Conservation (phyloP, 2,113 vertebrate genomes). For the Lutjanus erythropterus region DNA sequence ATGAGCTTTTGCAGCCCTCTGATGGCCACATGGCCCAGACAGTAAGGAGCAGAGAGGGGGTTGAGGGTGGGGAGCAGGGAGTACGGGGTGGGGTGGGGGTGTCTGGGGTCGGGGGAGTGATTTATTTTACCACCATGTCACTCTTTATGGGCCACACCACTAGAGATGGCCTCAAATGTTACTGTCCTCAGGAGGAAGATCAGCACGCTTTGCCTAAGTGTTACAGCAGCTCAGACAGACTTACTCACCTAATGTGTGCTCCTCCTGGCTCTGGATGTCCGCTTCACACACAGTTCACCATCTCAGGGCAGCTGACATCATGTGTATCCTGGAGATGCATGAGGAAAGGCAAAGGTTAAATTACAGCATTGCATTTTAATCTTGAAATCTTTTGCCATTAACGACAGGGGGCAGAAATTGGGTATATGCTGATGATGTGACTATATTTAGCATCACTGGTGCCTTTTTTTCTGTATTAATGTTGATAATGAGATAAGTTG, state of each 20-base stretch:
- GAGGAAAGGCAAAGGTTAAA: slow-evolving; percentile 33
- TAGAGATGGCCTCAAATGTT: slow-evolving; percentile 79
- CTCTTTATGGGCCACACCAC: slow-evolving; percentile 79
- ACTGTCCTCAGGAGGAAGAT: slow-evolving; percentile 82
- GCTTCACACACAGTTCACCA: slow-evolving; percentile 32
- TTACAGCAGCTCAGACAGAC: slow-evolving; percentile 60
- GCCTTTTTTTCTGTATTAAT: slow-evolving; percentile 9
- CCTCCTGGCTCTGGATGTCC: slow-evolving; percentile 31
- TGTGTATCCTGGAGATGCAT: neutral
- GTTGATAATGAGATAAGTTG: neutral
- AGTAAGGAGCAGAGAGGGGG: slow-evolving; percentile 14
- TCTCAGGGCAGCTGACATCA: slow-evolving; percentile 13
- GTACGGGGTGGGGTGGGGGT: neutral
- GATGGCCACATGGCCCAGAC: slow-evolving; percentile 71
- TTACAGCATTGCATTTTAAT: slow-evolving; percentile 31
- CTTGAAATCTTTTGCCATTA: slow-evolving; percentile 4
- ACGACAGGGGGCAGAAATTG: neutral
- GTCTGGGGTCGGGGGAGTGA: slow-evolving; percentile 64
- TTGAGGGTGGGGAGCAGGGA: neutral
- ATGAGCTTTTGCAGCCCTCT: slow-evolving; percentile 79
- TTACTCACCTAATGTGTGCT: slow-evolving; percentile 17
- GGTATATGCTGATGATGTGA: neutral
- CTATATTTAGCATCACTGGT: too few relatives aligned
- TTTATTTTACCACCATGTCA: slow-evolving; percentile 82
- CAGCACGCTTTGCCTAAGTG: slow-evolving; percentile 76